phyloP scores from a whole-genome alignment of 2,797 vertebrate species.

The Falco concolor region DNA sequence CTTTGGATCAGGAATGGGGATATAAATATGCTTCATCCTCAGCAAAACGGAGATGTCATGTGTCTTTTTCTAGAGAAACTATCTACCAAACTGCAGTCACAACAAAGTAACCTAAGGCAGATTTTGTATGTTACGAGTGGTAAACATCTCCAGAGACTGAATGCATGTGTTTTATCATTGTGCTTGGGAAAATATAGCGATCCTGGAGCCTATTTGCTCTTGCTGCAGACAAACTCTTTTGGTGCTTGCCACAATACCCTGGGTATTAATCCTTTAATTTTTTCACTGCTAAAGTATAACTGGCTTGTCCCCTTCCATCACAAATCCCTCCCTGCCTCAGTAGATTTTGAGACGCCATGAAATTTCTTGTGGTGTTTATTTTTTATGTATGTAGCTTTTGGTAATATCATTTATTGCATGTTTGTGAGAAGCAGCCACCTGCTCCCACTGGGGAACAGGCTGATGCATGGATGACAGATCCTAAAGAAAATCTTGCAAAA shows the following conservation, averaged over 20 bases:
- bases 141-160: neutral
- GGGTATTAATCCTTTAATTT: neutral
- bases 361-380: neutral
- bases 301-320: neutral
- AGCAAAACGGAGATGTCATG: neutral
- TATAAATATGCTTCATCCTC: neutral
- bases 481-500: neutral
- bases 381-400: neutral
- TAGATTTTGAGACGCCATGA: neutral
- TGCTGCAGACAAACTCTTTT: neutral
- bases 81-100: neutral
- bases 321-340: neutral
- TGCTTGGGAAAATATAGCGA: neutral
- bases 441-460: neutral
- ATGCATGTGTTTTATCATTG: neutral
- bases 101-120: neutral
- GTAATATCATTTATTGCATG: neutral
- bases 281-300: neutral
- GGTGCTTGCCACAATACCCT: neutral
- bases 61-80: neutral
- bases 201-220: neutral
- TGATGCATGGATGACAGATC: neutral
- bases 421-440: neutral
- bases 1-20: neutral
- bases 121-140: fast-evolving